phyloP scores from a whole-genome alignment of 1,140 invertebrate genomes.

The Glossosoma conforme region DNA sequence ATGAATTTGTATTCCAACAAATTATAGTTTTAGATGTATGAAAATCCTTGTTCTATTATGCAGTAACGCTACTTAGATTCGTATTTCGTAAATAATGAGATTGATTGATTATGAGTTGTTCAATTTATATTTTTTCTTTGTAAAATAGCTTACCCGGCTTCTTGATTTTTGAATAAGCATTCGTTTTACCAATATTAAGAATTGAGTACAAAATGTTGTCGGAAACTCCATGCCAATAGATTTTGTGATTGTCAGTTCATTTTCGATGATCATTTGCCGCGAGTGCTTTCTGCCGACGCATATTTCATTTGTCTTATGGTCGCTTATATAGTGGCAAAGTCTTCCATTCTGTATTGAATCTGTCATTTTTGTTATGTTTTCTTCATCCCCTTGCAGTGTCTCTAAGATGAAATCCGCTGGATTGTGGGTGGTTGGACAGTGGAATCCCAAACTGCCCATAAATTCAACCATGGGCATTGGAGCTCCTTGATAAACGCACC shows the following conservation, averaged over 20 bases:
- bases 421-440: slow-evolving; percentile 46
- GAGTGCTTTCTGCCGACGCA: not conserved
- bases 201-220: slow-evolving; percentile 50
- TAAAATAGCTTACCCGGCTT: slow-evolving; percentile 41
- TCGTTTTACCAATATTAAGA: slow-evolving; percentile 47
- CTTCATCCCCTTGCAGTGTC: slow-evolving; percentile 34
- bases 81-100: too few relatives aligned
- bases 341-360: slow-evolving; percentile 45
- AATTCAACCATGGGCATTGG: slow-evolving; percentile 42
- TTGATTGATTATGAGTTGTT: too few relatives aligned
- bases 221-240: slow-evolving; percentile 42
- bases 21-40: too few relatives aligned
- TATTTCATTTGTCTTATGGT: not conserved
- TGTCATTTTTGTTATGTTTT: slow-evolving; percentile 38
- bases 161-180: slow-evolving; percentile 52
- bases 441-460: slow-evolving; percentile 37
- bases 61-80: too few relatives aligned
- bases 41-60: too few relatives aligned
- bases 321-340: slow-evolving; percentile 12
- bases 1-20: too few relatives aligned
- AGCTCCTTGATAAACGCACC: slow-evolving; percentile 38
- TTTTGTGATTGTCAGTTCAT: slow-evolving; percentile 11
- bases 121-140: too few relatives aligned
- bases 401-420: slow-evolving; percentile 47
- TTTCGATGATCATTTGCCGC: slow-evolving; percentile 4